A percentile compares a stretch with the other conserved stretches of the same genome.
Conservation (phyloP, 2,888 invertebrate genomes). For the Vanessa cardui region DNA sequence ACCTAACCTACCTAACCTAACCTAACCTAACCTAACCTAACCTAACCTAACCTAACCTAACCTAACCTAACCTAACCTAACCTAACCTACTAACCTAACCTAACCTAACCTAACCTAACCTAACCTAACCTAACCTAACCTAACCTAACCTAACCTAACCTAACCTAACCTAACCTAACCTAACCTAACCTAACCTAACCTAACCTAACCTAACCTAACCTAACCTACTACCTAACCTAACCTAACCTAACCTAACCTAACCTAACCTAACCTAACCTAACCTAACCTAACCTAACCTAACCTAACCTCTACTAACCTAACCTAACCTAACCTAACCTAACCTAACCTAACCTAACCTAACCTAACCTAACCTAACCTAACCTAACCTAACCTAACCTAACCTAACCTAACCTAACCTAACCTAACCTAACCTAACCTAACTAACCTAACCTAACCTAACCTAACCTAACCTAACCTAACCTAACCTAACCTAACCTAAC, state of each 20-base stretch:
- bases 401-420: conserved; percentile 8
- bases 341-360: conserved; percentile 17
- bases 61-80: conserved; percentile 6
- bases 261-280: conserved; percentile 6
- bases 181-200: conserved; percentile 14
- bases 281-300: conserved; percentile 5
- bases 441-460: conserved; percentile 8
- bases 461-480: conserved; percentile 8
- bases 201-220: conserved; percentile 18
- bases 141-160: conserved; percentile 6
- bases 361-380: conserved; percentile 10
- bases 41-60: conserved; percentile 6
- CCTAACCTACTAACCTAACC: conserved; percentile 1
- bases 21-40: conserved; percentile 7
- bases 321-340: conserved; percentile 14
- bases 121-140: conserved; percentile 6
- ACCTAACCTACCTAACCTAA: conserved; percentile 6
- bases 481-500: conserved; percentile 9
- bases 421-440: too few relatives aligned
- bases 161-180: conserved; percentile 6
- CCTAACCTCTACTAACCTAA: conserved; percentile 1
- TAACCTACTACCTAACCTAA: conserved; percentile 7
- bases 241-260: conserved; percentile 6
- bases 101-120: conserved; percentile 3
- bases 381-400: conserved; percentile 7